phyloP scores from a whole-genome alignment of 2,113 vertebrate genomes.

The Hypomesus transpacificus region DNA sequence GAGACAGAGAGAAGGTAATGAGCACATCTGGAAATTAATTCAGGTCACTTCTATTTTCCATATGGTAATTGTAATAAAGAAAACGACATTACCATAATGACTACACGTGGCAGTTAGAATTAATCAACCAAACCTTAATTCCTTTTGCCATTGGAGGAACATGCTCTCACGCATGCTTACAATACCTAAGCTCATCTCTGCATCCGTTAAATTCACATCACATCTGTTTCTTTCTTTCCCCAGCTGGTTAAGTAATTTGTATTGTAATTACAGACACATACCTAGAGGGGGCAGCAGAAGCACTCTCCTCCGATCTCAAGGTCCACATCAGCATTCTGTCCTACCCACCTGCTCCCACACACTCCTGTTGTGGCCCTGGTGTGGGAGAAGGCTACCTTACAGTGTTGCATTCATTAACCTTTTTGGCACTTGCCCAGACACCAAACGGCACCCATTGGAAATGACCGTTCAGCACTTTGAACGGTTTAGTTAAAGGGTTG shows the following conservation, averaged over 20 bases:
- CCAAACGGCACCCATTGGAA: slow-evolving; percentile 39
- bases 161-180: too few species aligned
- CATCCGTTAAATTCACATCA: too few species aligned
- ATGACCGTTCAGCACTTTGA: slow-evolving; percentile 37
- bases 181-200: too few species aligned
- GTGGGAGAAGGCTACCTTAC: slow-evolving; percentile 46
- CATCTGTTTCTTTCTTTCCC: too few species aligned
- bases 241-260: too few species aligned
- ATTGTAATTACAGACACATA: slow-evolving; percentile 33
- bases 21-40: neutral
- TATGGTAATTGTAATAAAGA: neutral
- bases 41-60: neutral
- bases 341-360: slow-evolving; percentile 11
- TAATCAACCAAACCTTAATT: slow-evolving; percentile 1
- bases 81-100: slow-evolving; percentile 1
- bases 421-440: slow-evolving; percentile 59
- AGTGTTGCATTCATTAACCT: slow-evolving; percentile 65
- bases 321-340: slow-evolving; percentile 54
- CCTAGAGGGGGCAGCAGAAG: slow-evolving; percentile 67
- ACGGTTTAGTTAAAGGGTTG: slow-evolving; percentile 36
- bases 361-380: slow-evolving; percentile 48
- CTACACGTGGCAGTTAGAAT: neutral
- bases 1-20: neutral
- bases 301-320: slow-evolving; percentile 39
- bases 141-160: neutral